Base-by-base conservation (phyloP, 2,113 vertebrate species). In the Peucedramus taeniatus region DNA sequence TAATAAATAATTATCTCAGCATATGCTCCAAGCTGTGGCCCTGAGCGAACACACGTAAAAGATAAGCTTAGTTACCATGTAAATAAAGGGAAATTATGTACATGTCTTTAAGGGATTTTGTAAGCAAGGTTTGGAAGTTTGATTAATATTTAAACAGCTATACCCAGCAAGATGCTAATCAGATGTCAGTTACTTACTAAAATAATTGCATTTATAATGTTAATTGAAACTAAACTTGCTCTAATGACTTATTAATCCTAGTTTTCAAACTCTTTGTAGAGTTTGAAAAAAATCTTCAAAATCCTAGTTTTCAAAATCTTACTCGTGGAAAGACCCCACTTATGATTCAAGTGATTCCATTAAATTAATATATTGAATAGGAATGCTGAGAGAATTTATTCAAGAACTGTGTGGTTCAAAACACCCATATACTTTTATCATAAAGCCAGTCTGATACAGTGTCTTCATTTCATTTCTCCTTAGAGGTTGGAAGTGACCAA, bases 181-280 rank as follows among this genome's bases (percentile, higher is more conserved):
- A 96, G 86, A 87, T 90, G 83, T 94, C 90, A 97, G 95, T 97
- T 97, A 89, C 78, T 97, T 96, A 51, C 30, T 66, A 89, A 97
- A 97, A 96, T 47, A 95, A 68, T 96, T 97, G 92, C 79, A 96
- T 97, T 96, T 94, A 83, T 95, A 95, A 92, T 75, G 64, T 57
- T 97, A 98, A 98, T 96, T 97, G 95, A 96, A 96, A 77, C 71
- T 90, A 97, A 98, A 96, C 76, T 97, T 94, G 40, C 53, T 94
- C 37, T 96, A 93, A 98, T 96, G 89, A 96, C 97, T 97, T 98
- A 95, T 97, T 97, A 97, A 96, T 97, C 93, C 39, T 86, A 72
- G 79, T 97, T 98, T 98, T 93, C 92, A 97, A 97, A 96, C 84
- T 96, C 84, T 47, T 92, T 97, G n/a, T n/a, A n/a, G n/a, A n/a